Percentiles rank a stretch among this genome's conserved stretches.
These are phyloP conservation scores for Drosophila algonquin DNA, from an alignment of 2,888 invertebrate species.

Conservation along the genomic window DNA sequence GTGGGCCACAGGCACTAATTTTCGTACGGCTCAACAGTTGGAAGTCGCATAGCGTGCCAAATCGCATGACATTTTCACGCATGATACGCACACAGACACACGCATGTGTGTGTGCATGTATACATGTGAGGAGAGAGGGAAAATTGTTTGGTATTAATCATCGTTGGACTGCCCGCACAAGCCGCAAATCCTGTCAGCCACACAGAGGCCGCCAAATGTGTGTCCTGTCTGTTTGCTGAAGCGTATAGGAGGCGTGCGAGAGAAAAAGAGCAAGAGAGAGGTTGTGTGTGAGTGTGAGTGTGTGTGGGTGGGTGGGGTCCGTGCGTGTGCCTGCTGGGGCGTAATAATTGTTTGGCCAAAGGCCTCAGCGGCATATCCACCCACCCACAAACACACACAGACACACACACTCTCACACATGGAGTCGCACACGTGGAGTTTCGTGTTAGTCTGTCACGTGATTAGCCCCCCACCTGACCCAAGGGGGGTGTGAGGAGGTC, in stretches of 20 bases:
- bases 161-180: conserved; percentile 56
- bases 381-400: not conserved
- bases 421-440: conserved; percentile 44
- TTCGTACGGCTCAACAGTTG: conserved; percentile 54
- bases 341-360: conserved; percentile 74
- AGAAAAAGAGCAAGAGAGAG: too few species aligned
- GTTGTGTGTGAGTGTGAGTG: conserved; percentile 8
- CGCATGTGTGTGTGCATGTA: not conserved
- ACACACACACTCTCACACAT: not conserved
- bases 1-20: not conserved
- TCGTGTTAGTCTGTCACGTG: conserved; percentile 67
- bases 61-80: conserved; percentile 68
- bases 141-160: conserved; percentile 73
- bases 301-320: not conserved
- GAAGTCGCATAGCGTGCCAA: conserved; percentile 33
- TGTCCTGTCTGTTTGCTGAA: conserved; percentile 53
- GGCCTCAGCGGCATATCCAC: conserved; percentile 50
- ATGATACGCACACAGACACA: conserved; percentile 30
- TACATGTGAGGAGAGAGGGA: conserved; percentile 20
- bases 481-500: not conserved
- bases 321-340: conserved; percentile 60
- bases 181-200: conserved; percentile 56
- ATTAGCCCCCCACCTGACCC: conserved; percentile 53
- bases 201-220: conserved; percentile 51
- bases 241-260: not conserved